phyloP scores from a whole-genome alignment of 2,797 vertebrate genomes.

The Channa striata region DNA sequence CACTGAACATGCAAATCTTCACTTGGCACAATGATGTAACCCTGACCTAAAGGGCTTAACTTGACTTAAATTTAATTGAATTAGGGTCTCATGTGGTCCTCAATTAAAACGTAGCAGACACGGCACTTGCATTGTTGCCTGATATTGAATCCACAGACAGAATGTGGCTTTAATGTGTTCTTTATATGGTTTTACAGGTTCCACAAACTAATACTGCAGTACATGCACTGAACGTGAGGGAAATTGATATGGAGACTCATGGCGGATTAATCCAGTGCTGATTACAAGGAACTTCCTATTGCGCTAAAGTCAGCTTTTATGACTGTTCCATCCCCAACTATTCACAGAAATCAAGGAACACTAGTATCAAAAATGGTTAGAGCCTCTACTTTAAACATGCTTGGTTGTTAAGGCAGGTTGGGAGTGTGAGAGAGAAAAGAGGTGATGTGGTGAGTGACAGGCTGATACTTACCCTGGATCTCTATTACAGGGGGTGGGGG shows the following conservation, averaged over 20 bases:
- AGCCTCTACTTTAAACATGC: slow-evolving; percentile 2
- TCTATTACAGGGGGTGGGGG: slow-evolving; percentile 69
- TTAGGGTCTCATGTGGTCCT: too few relatives aligned
- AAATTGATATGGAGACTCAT: too few relatives aligned
- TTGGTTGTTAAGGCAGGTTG: not conserved
- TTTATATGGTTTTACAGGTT: slow-evolving; percentile 15
- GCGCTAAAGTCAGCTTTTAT: not conserved
- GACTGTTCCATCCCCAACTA: slow-evolving; percentile 8
- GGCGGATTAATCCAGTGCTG: not conserved
- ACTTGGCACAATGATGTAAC: too few relatives aligned
- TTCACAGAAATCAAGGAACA: not conserved
- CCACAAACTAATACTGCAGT: slow-evolving; percentile 7
- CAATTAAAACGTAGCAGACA: too few relatives aligned
- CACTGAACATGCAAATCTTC: too few relatives aligned
- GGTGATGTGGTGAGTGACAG: slow-evolving; percentile 40
- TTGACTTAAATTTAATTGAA: not conserved
- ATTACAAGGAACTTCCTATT: not conserved
- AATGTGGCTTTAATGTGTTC: not conserved
- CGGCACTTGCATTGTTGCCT: not conserved
- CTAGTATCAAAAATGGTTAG: not conserved
- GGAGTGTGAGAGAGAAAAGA: slow-evolving; percentile 2
- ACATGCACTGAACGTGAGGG: not conserved
- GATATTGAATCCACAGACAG: not conserved
- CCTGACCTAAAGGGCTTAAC: too few relatives aligned
- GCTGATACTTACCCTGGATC: slow-evolving; percentile 85